Conservation (phyloP, 2,797 vertebrate species). For the Adelosebastes latens region DNA sequence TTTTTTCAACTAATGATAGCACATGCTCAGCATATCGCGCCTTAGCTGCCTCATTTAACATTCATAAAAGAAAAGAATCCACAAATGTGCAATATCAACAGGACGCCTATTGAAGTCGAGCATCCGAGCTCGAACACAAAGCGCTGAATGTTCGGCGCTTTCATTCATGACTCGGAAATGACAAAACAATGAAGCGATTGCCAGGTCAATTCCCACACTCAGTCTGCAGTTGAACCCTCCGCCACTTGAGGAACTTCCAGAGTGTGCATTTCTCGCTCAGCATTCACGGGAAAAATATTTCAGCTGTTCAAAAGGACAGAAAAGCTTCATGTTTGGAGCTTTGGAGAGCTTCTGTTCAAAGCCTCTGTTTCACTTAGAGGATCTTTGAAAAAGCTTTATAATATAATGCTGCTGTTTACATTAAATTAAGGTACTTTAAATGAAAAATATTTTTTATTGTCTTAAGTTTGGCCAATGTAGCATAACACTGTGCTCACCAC, state of each 20-base stretch:
- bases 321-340: background rate
- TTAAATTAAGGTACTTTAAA: constrained; percentile 13
- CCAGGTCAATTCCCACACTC: constrained; percentile 58
- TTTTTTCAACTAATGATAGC: background rate
- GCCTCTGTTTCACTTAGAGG: background rate
- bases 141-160: constrained; percentile 41
- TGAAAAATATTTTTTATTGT: background rate
- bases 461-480: background rate
- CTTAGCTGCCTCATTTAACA: constrained; percentile 27
- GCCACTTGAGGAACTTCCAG: constrained; percentile 37
- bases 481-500: constrained; percentile 11
- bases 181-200: constrained; percentile 51
- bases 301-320: constrained; percentile 43
- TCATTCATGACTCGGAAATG: constrained; percentile 54
- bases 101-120: constrained; percentile 20
- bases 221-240: constrained; percentile 21
- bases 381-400: constrained; percentile 7
- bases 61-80: constrained; percentile 6
- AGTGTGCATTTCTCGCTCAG: constrained; percentile 13
- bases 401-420: background rate
- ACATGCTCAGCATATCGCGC: constrained; percentile 9
- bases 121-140: constrained; percentile 50
- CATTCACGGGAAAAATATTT: constrained; percentile 39
- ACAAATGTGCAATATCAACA: constrained; percentile 35
- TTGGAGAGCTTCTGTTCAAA: constrained; percentile 21